These are phyloP conservation scores for Halcyon senegalensis DNA, from an alignment of 2,113 vertebrate genomes.

Conservation along the genomic window DNA sequence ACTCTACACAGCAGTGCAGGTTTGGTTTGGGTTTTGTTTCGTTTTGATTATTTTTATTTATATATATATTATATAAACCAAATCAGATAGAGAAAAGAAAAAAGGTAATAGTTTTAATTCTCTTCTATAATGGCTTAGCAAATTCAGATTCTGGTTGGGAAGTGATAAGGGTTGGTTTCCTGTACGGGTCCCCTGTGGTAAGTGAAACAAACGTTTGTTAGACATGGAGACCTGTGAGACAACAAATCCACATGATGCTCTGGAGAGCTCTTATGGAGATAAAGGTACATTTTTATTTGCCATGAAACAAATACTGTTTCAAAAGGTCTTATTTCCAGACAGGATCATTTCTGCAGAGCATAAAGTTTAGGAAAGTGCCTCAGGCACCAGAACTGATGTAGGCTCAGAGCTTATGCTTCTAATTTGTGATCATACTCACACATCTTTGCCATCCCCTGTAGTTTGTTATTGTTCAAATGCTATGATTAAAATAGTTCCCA, in stretches of 20 bases:
- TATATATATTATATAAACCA: neutral
- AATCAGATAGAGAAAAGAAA: neutral
- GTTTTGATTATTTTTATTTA: neutral
- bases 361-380: neutral
- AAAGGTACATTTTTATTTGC: neutral
- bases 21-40: neutral
- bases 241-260: neutral
- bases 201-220: neutral
- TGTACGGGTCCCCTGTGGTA: neutral
- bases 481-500: neutral
- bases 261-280: neutral
- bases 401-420: neutral
- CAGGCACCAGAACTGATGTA: neutral
- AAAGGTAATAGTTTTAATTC: neutral
- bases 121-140: neutral
- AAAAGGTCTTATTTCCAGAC: neutral
- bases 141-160: neutral
- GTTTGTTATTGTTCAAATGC: neutral
- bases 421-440: neutral
- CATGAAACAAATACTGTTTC: neutral
- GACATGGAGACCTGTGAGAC: neutral
- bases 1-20: neutral
- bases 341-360: neutral
- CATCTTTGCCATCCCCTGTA: neutral
- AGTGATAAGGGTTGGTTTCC: neutral